Percentiles rank a stretch among this genome's conserved stretches.
Evolutionary conservation across 2,797 vertebrate species (phyloP).

Genomic region (Odontamblyopus lacepedii): DNA sequence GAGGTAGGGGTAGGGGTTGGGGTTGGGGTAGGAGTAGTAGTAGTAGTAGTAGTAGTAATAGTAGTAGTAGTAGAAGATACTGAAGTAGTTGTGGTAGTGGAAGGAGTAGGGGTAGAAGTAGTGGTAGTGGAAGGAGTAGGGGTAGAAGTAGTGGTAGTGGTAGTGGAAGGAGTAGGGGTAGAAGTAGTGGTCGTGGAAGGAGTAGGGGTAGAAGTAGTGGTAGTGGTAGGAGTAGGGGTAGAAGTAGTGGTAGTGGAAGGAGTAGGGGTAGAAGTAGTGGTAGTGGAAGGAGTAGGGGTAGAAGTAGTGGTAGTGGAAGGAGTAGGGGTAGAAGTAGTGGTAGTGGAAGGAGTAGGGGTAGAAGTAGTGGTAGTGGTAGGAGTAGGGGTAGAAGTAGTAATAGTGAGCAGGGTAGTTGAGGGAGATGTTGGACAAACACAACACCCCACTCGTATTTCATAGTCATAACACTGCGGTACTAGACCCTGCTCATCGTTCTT

Average conservation of each 20-base stretch:
- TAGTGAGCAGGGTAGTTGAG: not conserved
- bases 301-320: not conserved
- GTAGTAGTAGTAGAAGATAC: not conserved
- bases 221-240: no score
- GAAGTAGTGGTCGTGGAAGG: not conserved
- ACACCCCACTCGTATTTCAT: conserved; percentile 79
- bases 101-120: no score
- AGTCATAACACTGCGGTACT: conserved; percentile 70
- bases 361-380: not conserved
- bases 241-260: not conserved
- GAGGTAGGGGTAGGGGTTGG: not conserved
- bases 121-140: no score
- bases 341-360: no score
- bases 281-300: not conserved
- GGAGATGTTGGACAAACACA: conserved; percentile 48
- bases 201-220: not conserved
- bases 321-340: no score
- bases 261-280: no score
- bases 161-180: not conserved
- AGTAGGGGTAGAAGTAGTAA: not conserved
- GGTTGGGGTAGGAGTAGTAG: not conserved
- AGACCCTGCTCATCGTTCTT: conserved; percentile 51
- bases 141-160: no score
- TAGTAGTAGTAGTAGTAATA: no score
- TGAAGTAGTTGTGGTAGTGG: no score